Base-by-base conservation (phyloP, 2,888 invertebrate species). In the Xestoiulus laeticollis region DNA sequence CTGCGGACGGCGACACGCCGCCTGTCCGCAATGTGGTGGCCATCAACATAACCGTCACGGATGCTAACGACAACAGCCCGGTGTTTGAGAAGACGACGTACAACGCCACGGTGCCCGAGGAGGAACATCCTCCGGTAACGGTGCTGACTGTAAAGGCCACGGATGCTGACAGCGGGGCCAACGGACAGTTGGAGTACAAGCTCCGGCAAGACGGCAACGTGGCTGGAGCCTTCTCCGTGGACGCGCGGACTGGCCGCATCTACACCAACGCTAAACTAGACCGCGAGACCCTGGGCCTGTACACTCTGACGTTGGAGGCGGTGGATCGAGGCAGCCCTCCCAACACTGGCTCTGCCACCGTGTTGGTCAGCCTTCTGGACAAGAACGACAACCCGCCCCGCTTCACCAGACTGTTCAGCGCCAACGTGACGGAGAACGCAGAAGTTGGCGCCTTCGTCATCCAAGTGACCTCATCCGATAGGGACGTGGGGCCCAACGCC, bases 331-430 rank as follows among this genome's bases (percentile, higher is more conserved):
- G 98, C 0, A 98, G 97, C 91, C 98, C 98, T 0, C 97, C 98
- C 0, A 95, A 98, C 94, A 97, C 97, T 44, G 96, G 97, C 0
- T 97, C 96, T 92, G 96, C 96, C 90, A 93, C 96, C 44, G 95
- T 98, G 0, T 95, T 95, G 84, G 95, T 98, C 43, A 97, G 96
- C 91, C 95, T 98, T 0, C 96, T 97, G 91, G 93, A 93, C 89
- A 98, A 97, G 92, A 99, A 99, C 92, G 98, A 99, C 92, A 98
- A 98, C 92, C 97, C 98, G 6, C 98, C 98, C 0, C 94, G 96
- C 89, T 98, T 99, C 91, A 96, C 97, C 0, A 93, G 98, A 86
- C 93, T 98, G 0, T 98, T 98, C 91, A 97, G 97, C 91, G 96
- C 97, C 0, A 98, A 97, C 91, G 97, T 99, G 0, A 98, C 98